phyloP scores from a whole-genome alignment of 2,113 vertebrate genomes.

The Otis tarda region DNA sequence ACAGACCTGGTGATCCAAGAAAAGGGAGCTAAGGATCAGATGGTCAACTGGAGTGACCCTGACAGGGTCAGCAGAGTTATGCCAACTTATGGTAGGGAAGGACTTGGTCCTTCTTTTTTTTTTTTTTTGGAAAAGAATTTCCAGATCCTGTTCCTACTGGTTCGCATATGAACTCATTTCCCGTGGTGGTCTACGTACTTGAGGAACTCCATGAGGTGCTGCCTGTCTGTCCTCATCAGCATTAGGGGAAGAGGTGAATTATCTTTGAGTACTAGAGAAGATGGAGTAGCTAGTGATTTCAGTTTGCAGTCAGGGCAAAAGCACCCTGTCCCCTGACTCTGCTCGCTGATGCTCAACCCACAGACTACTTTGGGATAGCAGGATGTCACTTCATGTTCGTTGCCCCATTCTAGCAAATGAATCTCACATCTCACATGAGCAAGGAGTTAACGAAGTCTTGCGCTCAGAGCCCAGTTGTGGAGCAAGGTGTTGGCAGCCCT shows the following conservation, averaged over 20 bases:
- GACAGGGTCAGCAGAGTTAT: not conserved
- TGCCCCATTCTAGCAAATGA: not conserved
- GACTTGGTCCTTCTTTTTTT: not conserved
- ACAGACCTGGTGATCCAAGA: not conserved
- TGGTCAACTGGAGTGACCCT: not conserved
- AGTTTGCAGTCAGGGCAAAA: not conserved
- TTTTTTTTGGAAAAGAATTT: not conserved
- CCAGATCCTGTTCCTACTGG: not conserved
- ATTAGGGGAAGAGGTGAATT: not conserved
- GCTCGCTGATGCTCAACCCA: not conserved
- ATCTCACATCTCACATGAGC: not conserved
- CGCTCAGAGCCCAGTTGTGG: not conserved
- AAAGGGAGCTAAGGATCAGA: not conserved
- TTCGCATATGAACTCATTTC: not conserved
- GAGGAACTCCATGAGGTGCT: accelerated
- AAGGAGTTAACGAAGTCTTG: not conserved
- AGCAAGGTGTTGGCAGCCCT: not conserved
- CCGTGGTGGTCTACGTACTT: not conserved
- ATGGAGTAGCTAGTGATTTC: not conserved
- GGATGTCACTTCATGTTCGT: not conserved
- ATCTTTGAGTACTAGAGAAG: not conserved
- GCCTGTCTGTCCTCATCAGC: not conserved
- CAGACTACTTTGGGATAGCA: not conserved
- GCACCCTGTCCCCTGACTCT: accelerated
- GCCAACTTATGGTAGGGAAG: not conserved